phyloP scores from a whole-genome alignment of 2,797 vertebrate species.

The Eremophila alpestris region DNA sequence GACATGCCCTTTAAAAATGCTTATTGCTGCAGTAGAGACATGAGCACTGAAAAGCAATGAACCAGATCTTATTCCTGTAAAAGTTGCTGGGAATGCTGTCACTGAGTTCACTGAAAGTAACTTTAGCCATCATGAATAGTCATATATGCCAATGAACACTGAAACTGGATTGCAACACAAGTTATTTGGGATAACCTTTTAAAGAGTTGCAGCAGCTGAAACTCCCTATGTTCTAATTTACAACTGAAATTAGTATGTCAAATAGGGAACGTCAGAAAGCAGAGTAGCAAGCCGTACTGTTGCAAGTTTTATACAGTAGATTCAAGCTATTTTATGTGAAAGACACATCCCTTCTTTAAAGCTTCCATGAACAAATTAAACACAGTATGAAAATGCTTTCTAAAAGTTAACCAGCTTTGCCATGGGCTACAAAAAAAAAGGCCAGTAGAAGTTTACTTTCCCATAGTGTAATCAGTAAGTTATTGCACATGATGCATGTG shows the following conservation, averaged over 20 bases:
- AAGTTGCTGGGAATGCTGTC: neutral
- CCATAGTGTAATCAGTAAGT: neutral
- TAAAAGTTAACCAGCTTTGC: neutral
- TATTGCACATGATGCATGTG: neutral
- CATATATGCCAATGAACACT: neutral
- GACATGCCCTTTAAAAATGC: neutral
- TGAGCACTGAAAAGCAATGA: neutral
- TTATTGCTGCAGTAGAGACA: neutral
- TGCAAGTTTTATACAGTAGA: neutral
- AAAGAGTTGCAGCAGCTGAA: neutral
- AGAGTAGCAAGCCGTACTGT: fast-evolving
- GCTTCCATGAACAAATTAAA: neutral
- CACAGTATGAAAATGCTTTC: neutral
- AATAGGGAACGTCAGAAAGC: neutral
- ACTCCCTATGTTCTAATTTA: neutral
- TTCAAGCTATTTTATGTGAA: neutral
- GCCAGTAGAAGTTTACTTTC: neutral
- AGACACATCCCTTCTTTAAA: neutral
- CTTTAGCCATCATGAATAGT: neutral
- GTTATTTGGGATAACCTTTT: neutral
- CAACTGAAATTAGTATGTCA: neutral
- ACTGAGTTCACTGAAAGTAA: neutral
- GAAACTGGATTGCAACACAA: neutral
- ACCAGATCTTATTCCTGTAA: neutral
- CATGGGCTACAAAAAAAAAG: neutral